These are phyloP conservation scores for Himantopus leucocephalus DNA, from an alignment of 2,113 vertebrate species.

Conservation along the genomic window DNA sequence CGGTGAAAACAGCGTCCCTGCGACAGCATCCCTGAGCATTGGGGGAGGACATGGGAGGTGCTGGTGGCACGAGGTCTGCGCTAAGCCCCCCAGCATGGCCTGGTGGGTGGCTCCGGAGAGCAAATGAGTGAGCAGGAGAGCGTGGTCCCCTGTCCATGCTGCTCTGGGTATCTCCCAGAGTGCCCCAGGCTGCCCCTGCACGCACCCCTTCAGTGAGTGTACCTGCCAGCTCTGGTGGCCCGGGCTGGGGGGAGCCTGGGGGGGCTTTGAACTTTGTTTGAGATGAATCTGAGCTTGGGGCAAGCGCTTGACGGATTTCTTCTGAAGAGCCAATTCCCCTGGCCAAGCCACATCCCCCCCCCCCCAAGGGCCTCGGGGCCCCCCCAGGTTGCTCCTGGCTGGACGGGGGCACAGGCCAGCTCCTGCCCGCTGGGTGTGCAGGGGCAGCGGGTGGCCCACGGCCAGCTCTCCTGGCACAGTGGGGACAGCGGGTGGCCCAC, in stretches of 20 bases:
- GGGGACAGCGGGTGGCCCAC: rapidly evolving
- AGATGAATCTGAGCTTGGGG: neutral
- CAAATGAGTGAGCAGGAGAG: neutral
- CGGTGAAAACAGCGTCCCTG: neutral
- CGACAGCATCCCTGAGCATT: neutral
- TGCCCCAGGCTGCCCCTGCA: neutral
- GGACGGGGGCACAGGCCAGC: neutral
- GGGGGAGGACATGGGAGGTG: neutral
- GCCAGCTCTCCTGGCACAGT: neutral
- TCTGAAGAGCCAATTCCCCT: neutral
- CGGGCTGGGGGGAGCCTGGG: rapidly evolving
- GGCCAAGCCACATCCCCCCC: neutral
- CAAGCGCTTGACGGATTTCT: neutral
- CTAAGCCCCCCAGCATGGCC: neutral
- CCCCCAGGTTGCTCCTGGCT: neutral
- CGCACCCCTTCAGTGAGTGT: neutral
- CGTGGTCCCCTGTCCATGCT: neutral
- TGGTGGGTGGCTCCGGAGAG: neutral
- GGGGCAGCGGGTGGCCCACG: neutral
- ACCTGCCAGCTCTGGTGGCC: neutral
- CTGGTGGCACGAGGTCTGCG: rapidly evolving
- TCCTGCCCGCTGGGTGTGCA: neutral
- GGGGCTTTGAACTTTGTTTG: neutral
- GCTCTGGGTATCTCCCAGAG: neutral
- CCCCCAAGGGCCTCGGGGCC: neutral